Conservation (phyloP, 2,888 invertebrate species). For the Acanthosepion pharaonis region DNA sequence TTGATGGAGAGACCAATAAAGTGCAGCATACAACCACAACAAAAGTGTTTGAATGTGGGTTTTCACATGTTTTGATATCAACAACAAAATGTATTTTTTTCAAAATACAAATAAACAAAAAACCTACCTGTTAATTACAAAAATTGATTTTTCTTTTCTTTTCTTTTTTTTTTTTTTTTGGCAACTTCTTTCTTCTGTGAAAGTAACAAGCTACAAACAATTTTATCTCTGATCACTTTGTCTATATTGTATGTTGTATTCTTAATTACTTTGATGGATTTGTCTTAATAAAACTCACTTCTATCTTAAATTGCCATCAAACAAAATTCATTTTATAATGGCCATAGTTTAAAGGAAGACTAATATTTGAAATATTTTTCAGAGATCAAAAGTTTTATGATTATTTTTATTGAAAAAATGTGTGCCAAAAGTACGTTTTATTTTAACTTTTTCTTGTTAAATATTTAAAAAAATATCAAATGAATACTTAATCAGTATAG, state of each 20-base stretch:
- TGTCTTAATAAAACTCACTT: too few relatives aligned
- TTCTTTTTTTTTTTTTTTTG: background rate
- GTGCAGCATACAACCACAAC: background rate
- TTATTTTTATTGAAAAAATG: background rate
- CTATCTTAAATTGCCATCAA: background rate
- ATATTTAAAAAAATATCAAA: background rate
- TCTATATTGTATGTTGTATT: background rate
- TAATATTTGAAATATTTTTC: background rate
- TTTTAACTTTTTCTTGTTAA: background rate
- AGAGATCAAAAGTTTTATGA: background rate
- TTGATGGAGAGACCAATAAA: background rate
- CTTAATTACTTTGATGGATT: background rate
- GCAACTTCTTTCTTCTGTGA: background rate
- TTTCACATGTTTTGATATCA: background rate
- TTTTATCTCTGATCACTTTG: background rate
- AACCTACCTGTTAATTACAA: slow-evolving; percentile 13
- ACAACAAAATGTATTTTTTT: slow-evolving; percentile 7
- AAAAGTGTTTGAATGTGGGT: slow-evolving; percentile 1
- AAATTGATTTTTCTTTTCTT: background rate
- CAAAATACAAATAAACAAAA: slow-evolving; percentile 2
- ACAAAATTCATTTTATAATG: background rate
- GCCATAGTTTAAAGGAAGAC: background rate
- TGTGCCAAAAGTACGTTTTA: background rate
- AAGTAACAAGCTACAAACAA: background rate
- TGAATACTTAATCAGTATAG: too few relatives aligned